Conservation (phyloP, 2,113 vertebrate species). For the Mesembrinibis cayennensis region DNA sequence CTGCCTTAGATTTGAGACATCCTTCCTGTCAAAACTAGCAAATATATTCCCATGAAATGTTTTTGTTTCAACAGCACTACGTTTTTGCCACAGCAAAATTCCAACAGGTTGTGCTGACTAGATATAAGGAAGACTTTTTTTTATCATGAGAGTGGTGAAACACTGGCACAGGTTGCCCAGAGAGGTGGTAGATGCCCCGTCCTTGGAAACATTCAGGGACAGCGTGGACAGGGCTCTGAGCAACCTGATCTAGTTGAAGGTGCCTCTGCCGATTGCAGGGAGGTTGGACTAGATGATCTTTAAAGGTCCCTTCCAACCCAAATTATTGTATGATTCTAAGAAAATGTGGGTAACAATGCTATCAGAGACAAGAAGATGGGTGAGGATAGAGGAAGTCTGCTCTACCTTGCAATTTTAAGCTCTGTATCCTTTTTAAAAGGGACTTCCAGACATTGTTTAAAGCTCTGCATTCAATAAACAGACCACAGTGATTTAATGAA, state of each 20-base stretch:
- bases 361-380: background rate
- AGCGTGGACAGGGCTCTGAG: background rate
- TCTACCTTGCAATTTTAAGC: background rate
- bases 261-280: background rate
- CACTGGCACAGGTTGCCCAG: background rate
- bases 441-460: background rate
- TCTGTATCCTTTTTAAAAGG: background rate
- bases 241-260: background rate
- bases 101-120: background rate
- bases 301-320: background rate
- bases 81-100: background rate
- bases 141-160: fast-evolving
- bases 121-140: background rate
- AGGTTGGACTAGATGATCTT: background rate
- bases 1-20: background rate
- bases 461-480: background rate
- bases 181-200: no score
- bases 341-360: background rate
- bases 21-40: background rate
- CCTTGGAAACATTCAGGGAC: background rate
- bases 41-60: background rate
- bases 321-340: background rate
- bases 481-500: background rate
- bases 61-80: background rate
- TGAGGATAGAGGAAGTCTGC: background rate